Percentiles rank a stretch among this genome's conserved stretches.
Conservation (phyloP, 2,113 vertebrate genomes). For the Oplegnathus fasciatus region DNA sequence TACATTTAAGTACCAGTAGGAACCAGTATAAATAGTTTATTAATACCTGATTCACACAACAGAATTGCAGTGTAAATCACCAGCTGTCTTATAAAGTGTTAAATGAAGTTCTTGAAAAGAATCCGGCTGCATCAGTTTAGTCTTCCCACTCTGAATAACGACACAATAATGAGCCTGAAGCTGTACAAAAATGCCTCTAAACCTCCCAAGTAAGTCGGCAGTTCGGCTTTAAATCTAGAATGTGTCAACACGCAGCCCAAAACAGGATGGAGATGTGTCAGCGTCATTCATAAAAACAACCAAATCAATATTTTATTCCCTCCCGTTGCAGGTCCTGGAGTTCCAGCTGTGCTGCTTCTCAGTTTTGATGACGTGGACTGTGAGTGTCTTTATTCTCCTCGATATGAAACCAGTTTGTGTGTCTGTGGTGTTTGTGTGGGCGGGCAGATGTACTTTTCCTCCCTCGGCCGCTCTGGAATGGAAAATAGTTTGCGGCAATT, state of each 20-base stretch:
- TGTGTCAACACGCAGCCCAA: background rate
- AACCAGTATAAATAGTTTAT: too few relatives aligned
- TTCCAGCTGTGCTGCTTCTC: constrained; percentile 87
- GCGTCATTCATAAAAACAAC: background rate
- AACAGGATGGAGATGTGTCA: background rate
- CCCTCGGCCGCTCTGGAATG: constrained; percentile 18
- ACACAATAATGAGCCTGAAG: background rate
- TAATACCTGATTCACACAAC: too few relatives aligned
- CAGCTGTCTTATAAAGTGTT: too few relatives aligned
- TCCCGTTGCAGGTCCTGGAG: constrained; percentile 87
- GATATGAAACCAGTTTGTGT: background rate
- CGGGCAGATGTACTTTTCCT: constrained; percentile 2
- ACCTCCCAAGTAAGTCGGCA: background rate
- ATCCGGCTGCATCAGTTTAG: background rate
- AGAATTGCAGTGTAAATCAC: too few relatives aligned
- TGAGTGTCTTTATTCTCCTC: constrained; percentile 55
- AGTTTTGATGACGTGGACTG: constrained; percentile 62
- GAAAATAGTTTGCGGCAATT: constrained; percentile 44
- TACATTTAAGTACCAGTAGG: too few relatives aligned
- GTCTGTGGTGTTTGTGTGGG: background rate
- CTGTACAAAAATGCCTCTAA: background rate
- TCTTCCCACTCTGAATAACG: background rate
- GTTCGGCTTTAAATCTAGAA: background rate
- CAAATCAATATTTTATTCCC: background rate
- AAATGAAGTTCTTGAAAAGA: too few relatives aligned